phyloP scores from a whole-genome alignment of 2,113 vertebrate genomes.

The Callochromis pleurospilus region DNA sequence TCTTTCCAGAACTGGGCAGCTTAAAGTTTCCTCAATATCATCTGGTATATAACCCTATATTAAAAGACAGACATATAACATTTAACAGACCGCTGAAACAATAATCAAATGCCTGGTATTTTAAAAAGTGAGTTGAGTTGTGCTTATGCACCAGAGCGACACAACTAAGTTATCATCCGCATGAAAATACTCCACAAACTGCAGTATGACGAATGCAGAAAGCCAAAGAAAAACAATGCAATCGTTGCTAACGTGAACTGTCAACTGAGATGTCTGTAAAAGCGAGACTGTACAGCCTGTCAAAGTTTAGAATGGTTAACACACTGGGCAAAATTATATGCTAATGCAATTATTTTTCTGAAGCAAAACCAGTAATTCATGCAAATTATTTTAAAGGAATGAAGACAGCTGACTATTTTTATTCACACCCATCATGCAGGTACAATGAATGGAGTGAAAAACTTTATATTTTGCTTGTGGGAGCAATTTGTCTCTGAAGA shows the following conservation, averaged over 20 bases:
- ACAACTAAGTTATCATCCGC: neutral
- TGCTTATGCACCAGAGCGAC: neutral
- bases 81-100: neutral
- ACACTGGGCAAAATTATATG: neutral
- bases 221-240: neutral
- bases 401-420: neutral
- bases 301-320: neutral
- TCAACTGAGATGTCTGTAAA: neutral
- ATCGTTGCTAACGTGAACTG: neutral
- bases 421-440: neutral
- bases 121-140: neutral
- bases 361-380: neutral
- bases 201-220: neutral
- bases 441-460: neutral
- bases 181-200: neutral
- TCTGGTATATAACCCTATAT: neutral
- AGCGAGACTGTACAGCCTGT: fast-evolving
- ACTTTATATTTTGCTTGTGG: neutral
- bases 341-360: neutral
- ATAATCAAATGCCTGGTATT: neutral
- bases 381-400: neutral
- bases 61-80: neutral
- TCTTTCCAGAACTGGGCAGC: neutral
- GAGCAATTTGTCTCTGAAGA: neutral
- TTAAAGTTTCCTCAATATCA: neutral